Conservation (phyloP, 2,113 vertebrate species). For the Melanocharis versteri region DNA sequence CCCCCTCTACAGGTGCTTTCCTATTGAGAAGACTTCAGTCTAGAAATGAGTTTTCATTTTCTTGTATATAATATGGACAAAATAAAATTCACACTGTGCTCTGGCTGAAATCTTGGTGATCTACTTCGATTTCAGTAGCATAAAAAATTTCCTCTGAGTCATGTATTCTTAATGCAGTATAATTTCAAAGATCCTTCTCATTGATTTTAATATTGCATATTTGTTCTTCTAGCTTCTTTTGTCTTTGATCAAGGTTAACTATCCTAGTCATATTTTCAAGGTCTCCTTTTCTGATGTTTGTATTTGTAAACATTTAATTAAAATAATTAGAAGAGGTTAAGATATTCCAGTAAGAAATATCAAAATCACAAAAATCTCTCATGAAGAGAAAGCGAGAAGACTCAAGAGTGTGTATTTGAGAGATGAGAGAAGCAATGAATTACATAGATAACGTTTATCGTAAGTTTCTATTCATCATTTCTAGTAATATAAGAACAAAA, state of each 20-base stretch:
- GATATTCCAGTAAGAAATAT: not conserved
- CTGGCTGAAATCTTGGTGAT: not conserved
- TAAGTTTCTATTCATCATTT: conserved; percentile 10
- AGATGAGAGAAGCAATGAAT: conserved; percentile 42
- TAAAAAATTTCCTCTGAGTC: not conserved
- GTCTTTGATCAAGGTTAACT: conserved; percentile 36
- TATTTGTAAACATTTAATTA: conserved; percentile 42
- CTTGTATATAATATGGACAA: not conserved
- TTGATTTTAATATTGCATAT: not conserved
- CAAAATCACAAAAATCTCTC: conserved; percentile 2
- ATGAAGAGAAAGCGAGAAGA: not conserved
- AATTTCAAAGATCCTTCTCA: conserved; percentile 2
- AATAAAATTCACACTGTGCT: not conserved
- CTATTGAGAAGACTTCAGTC: not conserved
- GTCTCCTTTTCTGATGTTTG: not conserved
- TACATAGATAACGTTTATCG: conserved; percentile 2
- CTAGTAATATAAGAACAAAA: conserved; percentile 8
- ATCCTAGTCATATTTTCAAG: not conserved
- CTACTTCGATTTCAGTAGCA: not conserved
- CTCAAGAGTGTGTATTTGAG: not conserved
- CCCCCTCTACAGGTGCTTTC: not conserved
- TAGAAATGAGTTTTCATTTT: not conserved
- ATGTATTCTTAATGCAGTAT: not conserved
- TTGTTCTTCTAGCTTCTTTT: not conserved
- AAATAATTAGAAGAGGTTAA: conserved; percentile 20